A percentile compares a stretch with the other conserved stretches of the same genome.
phyloP scores from a whole-genome alignment of 2,797 vertebrate species.

The Botia kubotai region DNA sequence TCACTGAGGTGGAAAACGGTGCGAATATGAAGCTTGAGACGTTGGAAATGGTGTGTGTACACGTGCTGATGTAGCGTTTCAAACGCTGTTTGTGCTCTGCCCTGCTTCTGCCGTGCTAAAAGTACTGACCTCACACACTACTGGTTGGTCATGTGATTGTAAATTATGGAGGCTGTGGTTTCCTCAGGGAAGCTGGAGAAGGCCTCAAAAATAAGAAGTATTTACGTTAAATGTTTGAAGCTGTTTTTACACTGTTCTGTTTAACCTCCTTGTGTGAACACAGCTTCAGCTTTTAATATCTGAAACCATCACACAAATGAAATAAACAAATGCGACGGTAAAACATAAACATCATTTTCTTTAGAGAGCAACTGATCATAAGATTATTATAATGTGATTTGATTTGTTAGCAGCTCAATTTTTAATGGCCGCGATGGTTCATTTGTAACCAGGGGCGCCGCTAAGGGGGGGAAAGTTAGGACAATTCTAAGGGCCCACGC shows the following conservation, averaged over 20 bases:
- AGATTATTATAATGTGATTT: neutral
- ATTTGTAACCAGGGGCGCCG: too few species aligned
- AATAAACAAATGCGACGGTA: neutral
- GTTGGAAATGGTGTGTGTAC: constrained; percentile 3
- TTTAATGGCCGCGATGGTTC: neutral
- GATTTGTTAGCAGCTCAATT: neutral
- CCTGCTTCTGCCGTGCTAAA: constrained; percentile 60
- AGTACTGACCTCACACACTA: constrained; percentile 6
- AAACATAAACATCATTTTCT: neutral
- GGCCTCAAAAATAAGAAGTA: neutral
- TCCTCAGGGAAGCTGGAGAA: neutral
- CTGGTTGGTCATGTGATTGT: constrained; percentile 10
- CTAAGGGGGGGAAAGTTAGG: too few species aligned
- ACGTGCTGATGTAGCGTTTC: constrained; percentile 18
- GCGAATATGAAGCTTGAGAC: constrained; percentile 31
- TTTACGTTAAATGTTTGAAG: neutral
- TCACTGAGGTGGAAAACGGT: neutral
- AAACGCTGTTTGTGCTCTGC: constrained; percentile 68
- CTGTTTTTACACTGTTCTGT: neutral
- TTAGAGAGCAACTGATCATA: too few species aligned
- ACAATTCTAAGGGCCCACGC: too few species aligned
- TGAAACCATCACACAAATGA: neutral
- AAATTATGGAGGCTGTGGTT: constrained; percentile 27
- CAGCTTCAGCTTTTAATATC: neutral
- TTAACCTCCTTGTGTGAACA: neutral